Percentiles rank a stretch among this genome's conserved stretches.
Evolutionary conservation across 2,797 vertebrate genomes (phyloP).

Genomic region (Cryptoprocta ferox): DNA sequence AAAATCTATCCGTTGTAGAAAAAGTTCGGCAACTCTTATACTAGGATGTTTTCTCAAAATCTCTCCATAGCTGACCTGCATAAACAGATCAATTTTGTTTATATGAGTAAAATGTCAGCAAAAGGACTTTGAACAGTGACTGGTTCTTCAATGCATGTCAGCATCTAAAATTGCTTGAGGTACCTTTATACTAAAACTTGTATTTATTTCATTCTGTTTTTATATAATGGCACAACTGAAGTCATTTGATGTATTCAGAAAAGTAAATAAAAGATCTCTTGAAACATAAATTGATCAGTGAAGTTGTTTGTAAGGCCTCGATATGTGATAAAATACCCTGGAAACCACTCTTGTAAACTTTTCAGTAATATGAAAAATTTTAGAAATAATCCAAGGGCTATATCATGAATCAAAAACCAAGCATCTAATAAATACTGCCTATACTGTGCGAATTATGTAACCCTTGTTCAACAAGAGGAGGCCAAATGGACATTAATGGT

Average conservation of each 20-base stretch:
- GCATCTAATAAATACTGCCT: not conserved
- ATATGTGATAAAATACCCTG: not conserved
- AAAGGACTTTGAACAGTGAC: not conserved
- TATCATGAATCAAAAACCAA: not conserved
- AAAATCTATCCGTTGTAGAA: not conserved
- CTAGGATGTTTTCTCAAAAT: conserved; percentile 5
- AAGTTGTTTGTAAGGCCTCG: not conserved
- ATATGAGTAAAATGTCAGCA: conserved; percentile 16
- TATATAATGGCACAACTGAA: not conserved
- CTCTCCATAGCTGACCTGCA: not conserved
- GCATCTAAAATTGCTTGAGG: not conserved
- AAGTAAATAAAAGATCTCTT: not conserved
- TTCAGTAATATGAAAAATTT: not conserved
- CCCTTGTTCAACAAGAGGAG: not conserved
- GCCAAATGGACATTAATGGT: not conserved
- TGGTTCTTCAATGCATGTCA: not conserved
- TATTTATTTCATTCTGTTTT: not conserved
- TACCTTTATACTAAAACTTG: not conserved
- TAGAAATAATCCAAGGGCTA: not conserved
- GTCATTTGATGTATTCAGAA: not conserved
- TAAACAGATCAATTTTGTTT: conserved; percentile 35
- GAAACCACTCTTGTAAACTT: not conserved
- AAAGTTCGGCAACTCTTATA: not conserved
- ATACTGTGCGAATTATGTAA: not conserved
- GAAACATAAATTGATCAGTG: not conserved